Evolutionary conservation across 2,797 vertebrate species (phyloP), one percentile per base, ranked within the genome.

Genomic region (Rhodeus uyekii): DNA sequence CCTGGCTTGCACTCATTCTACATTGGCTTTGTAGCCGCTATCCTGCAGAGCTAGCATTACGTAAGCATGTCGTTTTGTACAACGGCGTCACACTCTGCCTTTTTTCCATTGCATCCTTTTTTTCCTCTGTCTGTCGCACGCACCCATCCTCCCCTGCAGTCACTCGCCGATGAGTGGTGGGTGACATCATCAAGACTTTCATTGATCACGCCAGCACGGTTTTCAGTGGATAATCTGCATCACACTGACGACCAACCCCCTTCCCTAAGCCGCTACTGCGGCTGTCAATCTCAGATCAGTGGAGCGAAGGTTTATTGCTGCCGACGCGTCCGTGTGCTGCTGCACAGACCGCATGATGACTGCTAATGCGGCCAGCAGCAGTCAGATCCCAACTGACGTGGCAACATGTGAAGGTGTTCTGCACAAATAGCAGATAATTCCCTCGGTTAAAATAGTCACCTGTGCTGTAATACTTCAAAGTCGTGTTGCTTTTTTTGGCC

Each of bases 131-230:
- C 50, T 80, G 68, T 72, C 67, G 27, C 24, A 53, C 58, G 27
- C 27, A 14, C 44, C 44, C 65, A 63, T n/a, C 65, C 76, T 64
- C 19, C 12, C 14, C 19, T 48, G 19, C 77, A n/a, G 55, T 60
- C 78, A 32, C 65, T 44, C 64, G 44, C 61, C 34, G 22, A 32
- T 64, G 14, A 44, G 42, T 71, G 34, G 64, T 10, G 34, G 53
- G 64, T 88, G 86, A 88, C 81, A 69, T 88, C 87, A 87, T 71
- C 71, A 73, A 22, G 69, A 72, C 46, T 53, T 88, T 85, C 80
- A 88, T 83, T 89, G 77, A 90, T 60, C 34, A 42, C 18, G 38
- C 39, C 55, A 63, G 80, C 36, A 10, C 42, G 55, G 81, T 86
- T 83, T 86, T 86, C 81, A 76, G 65, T 60, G n/a, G 74, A 69